Evolutionary conservation across 2,797 vertebrate genomes (phyloP), one percentile per base, ranked within the genome.

Genomic region (Sardinella longiceps): DNA sequence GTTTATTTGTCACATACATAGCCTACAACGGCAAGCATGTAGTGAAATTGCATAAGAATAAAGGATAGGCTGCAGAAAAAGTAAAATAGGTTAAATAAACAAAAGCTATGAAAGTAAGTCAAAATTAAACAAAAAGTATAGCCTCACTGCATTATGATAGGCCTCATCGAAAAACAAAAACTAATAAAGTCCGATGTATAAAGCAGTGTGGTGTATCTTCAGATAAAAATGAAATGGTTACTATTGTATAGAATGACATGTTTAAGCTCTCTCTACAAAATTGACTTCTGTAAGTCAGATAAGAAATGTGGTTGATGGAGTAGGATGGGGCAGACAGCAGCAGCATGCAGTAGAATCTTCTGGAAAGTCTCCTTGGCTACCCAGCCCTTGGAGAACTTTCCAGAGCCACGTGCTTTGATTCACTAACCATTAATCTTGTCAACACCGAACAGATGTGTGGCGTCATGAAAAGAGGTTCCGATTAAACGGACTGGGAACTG

Each of bases 381-480:
- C 66, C 30, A 33, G 1, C 63, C 30, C 30, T 33, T 39, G 28
- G 14, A 74, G 33, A 37, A 74, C 30, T 74, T 33, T 74, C 66
- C 66, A 28, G 37, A 37, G 66, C 66, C 15, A 74, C 20, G 66
- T 39, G 66, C 66, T 39, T 25, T n/a, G 6, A 63, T 63, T 63
- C 60, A 28, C 30, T 33, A 33, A 0, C 28, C 66, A 74, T 74
- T 37, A 39, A 37, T 37, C 66, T 39, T 37, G 66, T 74, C 66
- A 74, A 74, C 66, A 74, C 66, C 15, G 0, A 74, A 39, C 66
- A 74, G 66, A 74, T 74, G 66, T 37, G 66, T 37, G 66, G 30
- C 4, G 30, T 74, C 14, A 20, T 74, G 30, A 74, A 20, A 74
- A 74, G 30, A 37, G 30, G 66, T 74, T 74, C 66, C 7, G 66